phyloP scores from a whole-genome alignment of 2,888 invertebrate genomes.

The Busseola fusca region DNA sequence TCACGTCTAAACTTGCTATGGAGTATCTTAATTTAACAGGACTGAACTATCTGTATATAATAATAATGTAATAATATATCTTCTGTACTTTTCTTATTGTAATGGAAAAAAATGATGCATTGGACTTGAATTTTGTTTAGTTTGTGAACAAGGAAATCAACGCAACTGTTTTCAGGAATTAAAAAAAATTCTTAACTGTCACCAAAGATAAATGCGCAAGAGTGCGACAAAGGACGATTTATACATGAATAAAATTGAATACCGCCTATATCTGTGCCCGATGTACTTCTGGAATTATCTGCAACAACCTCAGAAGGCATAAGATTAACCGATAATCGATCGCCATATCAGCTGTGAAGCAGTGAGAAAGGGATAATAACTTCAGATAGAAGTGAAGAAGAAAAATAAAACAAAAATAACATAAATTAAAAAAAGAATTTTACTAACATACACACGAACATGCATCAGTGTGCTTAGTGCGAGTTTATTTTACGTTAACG shows the following conservation, averaged over 20 bases:
- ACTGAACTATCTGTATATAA: no score
- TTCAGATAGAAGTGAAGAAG: conserved; percentile 6
- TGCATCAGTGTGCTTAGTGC: no score
- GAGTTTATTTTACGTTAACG: no score
- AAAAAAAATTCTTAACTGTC: neutral
- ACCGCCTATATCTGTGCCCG: neutral
- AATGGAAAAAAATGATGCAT: no score
- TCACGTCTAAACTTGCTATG: no score
- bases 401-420: conserved; percentile 74
- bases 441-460: conserved; percentile 74
- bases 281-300: neutral
- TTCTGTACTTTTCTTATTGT: no score
- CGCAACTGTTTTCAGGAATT: neutral
- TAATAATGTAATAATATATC: no score
- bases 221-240: neutral
- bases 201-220: neutral
- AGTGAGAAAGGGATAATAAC: neutral
- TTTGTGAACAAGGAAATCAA: no score
- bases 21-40: no score
- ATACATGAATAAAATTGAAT: neutral
- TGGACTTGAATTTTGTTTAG: no score
- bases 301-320: neutral
- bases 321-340: neutral
- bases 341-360: no score
- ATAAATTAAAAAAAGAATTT: conserved; percentile 74